Evolutionary conservation across 2,113 vertebrate species (phyloP).

Genomic region (Limanda limanda): DNA sequence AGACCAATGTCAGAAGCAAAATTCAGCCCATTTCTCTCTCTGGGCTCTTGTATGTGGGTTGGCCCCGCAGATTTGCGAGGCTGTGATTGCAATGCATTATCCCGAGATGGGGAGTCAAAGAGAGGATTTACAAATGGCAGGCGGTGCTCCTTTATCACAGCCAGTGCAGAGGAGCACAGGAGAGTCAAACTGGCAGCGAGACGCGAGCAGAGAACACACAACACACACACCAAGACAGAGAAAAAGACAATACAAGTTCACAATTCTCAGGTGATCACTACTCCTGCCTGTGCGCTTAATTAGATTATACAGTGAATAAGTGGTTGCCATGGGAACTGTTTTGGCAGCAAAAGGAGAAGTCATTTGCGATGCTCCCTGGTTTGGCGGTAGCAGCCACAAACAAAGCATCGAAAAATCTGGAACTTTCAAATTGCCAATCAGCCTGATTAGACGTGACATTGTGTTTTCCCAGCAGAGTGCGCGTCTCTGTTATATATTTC

Average conservation of each 20-base stretch:
- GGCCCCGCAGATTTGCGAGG: slow-evolving; percentile 59
- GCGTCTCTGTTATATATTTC: slow-evolving; percentile 55
- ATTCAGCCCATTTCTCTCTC: slow-evolving; percentile 46
- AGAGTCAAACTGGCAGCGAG: slow-evolving; percentile 56
- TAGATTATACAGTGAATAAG: slow-evolving; percentile 48
- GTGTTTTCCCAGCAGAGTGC: slow-evolving; percentile 66
- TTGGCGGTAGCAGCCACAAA: slow-evolving; percentile 55
- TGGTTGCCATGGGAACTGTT: slow-evolving; percentile 57
- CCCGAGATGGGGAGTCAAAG: not conserved
- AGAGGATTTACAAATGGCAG: slow-evolving; percentile 12
- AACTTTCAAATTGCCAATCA: slow-evolving; percentile 75
- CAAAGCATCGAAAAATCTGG: slow-evolving; percentile 67
- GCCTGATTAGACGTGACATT: slow-evolving; percentile 71
- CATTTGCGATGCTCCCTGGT: slow-evolving; percentile 50
- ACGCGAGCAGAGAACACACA: slow-evolving; percentile 24
- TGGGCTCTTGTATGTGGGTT: slow-evolving; percentile 46
- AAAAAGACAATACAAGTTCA: slow-evolving; percentile 29
- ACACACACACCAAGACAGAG: not conserved
- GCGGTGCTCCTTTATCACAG: slow-evolving; percentile 57
- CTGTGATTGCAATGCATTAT: slow-evolving; percentile 50
- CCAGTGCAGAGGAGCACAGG: slow-evolving; percentile 54
- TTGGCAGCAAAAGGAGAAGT: slow-evolving; percentile 52
- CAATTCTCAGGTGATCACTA: slow-evolving; percentile 51
- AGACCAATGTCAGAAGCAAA: slow-evolving; percentile 53
- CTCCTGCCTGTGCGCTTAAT: slow-evolving; percentile 37